Base-by-base conservation (phyloP, 2,888 invertebrate genomes). In the Lysandra coridon region DNA sequence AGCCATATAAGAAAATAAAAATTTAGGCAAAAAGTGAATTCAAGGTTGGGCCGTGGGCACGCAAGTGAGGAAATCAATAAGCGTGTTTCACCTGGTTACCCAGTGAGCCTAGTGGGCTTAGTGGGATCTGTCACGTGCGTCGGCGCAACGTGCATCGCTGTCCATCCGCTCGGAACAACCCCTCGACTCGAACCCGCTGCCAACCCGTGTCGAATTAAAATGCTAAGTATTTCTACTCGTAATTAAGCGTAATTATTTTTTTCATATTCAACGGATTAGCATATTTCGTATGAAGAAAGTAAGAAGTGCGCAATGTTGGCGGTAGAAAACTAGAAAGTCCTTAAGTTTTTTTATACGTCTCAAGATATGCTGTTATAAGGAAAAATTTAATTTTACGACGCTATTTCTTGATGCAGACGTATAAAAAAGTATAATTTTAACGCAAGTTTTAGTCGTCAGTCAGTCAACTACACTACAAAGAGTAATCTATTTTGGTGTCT, bases 151-250 rank as follows among this genome's bases (percentile, higher is more conserved):
- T 81, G 81, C 82, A 81, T 80, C 81, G 83, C 83, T 85, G 87
- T 82, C 82, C 85, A 78, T 84, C 83, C 84, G 83, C 85, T 83
- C 85, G 86, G 88, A 87, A 82, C 81, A 74, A 73, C 80, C 80
- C 79, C 78, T 62, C 78, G 44, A 17, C 73, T 75, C 60, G 73
- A n/a, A 73, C 23, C 53, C 17, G 49, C 49, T 44, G 14, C 62
- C 44, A 33, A 75, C 30, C 53, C 60, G 78, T 49, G 64, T 69
- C 30, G 49, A 69, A 78, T 79, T 74, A 79, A 37, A 79, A 79
- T 62, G 75, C 33, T 79, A 62, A 62, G 74, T 62, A 30, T 30
- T 75, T 30, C 7, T 30, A 60, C 44, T 74, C 53, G 76, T 30
- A 76, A 57, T 76, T 76, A 76, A 53, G 53, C 17, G 53, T 33